These are phyloP conservation scores for Ailurus styani DNA, from an alignment of 2,113 vertebrate species.

Conservation along the genomic window DNA sequence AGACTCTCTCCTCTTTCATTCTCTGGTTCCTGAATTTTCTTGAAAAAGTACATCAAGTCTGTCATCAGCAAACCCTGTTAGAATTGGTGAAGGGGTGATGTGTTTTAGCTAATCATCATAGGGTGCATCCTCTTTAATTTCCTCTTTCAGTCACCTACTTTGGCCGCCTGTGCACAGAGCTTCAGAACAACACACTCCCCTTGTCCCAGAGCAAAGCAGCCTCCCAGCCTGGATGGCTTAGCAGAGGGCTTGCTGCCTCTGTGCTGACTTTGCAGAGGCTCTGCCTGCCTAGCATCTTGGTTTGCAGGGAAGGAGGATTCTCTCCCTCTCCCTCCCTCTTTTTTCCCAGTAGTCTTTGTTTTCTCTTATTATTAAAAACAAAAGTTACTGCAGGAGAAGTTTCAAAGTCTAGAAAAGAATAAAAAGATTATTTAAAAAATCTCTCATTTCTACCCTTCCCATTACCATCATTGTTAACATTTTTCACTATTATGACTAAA, in stretches of 20 bases:
- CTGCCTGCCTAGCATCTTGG: too few relatives aligned
- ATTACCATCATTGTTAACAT: background rate
- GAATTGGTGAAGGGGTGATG: background rate
- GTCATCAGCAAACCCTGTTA: background rate
- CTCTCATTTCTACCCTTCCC: background rate
- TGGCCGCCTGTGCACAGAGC: background rate
- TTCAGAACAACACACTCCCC: background rate
- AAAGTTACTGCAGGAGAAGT: background rate
- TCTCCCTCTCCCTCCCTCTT: background rate
- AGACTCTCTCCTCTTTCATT: background rate
- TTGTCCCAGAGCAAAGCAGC: background rate
- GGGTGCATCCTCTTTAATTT: background rate
- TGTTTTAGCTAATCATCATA: background rate
- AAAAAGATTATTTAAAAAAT: background rate
- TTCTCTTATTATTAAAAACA: background rate
- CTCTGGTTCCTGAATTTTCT: background rate
- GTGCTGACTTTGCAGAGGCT: background rate
- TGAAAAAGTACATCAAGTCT: background rate
- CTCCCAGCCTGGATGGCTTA: background rate
- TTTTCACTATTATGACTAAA: background rate
- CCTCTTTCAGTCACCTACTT: background rate
- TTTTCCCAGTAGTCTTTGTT: background rate
- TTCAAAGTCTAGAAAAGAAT: background rate
- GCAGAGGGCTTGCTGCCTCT: background rate
- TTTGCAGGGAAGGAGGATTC: background rate